Percentiles rank a stretch among this genome's conserved stretches.
These are phyloP conservation scores for Trichoplusia ni DNA, from an alignment of 1,140 invertebrate genomes.

Conservation along the genomic window DNA sequence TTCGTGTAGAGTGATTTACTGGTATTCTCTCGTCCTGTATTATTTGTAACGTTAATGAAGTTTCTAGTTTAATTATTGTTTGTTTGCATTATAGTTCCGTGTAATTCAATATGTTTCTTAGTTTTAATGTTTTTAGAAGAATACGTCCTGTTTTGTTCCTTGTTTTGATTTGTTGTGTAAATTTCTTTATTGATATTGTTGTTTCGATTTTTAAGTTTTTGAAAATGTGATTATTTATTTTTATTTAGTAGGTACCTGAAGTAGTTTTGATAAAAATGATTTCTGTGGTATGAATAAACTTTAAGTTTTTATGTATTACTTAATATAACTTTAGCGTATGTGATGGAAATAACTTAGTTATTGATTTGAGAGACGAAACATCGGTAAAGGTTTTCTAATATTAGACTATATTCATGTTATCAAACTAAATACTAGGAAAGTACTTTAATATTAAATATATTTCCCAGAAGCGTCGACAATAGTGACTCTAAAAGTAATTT, in stretches of 20 bases:
- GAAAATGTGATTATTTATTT: neutral
- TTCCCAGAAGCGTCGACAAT: too few relatives aligned
- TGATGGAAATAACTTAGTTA: neutral
- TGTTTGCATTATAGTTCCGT: neutral
- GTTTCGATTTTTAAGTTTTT: neutral
- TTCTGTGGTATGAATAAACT: neutral
- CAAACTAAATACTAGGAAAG: too few relatives aligned
- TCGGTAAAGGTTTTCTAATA: neutral
- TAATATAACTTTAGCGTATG: neutral
- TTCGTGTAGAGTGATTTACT: neutral
- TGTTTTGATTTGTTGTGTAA: neutral
- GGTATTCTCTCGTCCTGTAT: conserved; percentile 7
- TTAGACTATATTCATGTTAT: too few relatives aligned
- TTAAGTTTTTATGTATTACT: conserved; percentile 7
- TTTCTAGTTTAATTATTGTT: neutral
- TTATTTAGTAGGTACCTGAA: neutral
- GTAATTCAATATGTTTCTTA: too few relatives aligned
- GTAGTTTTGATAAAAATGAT: neutral
- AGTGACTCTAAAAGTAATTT: too few relatives aligned
- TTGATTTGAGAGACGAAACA: conserved; percentile 1
- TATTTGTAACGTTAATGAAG: neutral
- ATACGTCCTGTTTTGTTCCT: neutral
- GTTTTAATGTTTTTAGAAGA: neutral
- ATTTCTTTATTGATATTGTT: neutral
- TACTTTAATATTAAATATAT: too few relatives aligned